A percentile compares a stretch with the other conserved stretches of the same genome.
phyloP scores from a whole-genome alignment of 1,140 invertebrate species.

The Drosophila mojavensis region DNA sequence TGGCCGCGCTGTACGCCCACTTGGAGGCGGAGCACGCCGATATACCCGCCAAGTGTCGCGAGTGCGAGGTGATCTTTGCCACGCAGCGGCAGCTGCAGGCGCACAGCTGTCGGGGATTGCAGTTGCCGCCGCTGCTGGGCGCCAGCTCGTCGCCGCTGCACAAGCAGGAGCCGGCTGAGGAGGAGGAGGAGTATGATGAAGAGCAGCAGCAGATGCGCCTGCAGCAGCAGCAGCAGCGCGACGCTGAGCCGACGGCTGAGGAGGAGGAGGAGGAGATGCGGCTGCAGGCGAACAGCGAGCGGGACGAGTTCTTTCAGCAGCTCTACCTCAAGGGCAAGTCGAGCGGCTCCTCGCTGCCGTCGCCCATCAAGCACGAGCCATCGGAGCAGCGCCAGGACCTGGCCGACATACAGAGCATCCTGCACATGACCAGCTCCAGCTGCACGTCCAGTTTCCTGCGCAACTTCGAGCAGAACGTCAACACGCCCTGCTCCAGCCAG shows the following conservation, averaged over 20 bases:
- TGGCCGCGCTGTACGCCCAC: conserved; percentile 87
- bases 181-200: conserved; percentile 29
- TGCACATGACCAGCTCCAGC: conserved; percentile 89
- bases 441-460: conserved; percentile 77
- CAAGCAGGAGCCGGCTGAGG: conserved; percentile 14
- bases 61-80: conserved; percentile 89
- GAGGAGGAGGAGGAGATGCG: conserved; percentile 33
- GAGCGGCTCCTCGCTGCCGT: conserved; percentile 31
- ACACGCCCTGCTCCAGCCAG: conserved; percentile 77
- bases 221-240: background rate
- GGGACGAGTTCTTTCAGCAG: conserved; percentile 92
- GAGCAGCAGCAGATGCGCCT: conserved; percentile 20
- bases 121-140: conserved; percentile 46
- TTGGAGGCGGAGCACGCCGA: conserved; percentile 89
- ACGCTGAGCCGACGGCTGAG: conserved; percentile 10
- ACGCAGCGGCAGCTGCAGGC: conserved; percentile 88
- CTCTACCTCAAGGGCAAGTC: conserved; percentile 90
- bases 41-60: conserved; percentile 88
- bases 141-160: conserved; percentile 57
- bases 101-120: conserved; percentile 83
- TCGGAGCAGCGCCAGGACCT: conserved; percentile 87
- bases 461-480: conserved; percentile 80
- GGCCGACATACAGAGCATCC: conserved; percentile 93
- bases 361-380: conserved; percentile 68
- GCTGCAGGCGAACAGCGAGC: conserved; percentile 64